These are phyloP conservation scores for Acanthurus tractus DNA, from an alignment of 2,797 vertebrate species.

Conservation along the genomic window DNA sequence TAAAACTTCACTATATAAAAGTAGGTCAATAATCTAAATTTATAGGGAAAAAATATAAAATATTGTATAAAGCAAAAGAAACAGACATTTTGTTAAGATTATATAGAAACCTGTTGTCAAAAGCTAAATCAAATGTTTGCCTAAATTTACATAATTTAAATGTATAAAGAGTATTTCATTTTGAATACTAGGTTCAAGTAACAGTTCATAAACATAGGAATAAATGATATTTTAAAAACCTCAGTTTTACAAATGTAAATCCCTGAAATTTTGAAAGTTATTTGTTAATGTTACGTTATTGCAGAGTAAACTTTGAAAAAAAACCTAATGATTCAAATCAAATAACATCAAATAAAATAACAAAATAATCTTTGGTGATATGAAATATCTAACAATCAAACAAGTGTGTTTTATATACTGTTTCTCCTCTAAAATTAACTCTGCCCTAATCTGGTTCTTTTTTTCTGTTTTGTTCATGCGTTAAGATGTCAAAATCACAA, in stretches of 20 bases:
- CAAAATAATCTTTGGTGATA: background rate
- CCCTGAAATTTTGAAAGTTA: background rate
- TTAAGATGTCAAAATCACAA: too few relatives aligned
- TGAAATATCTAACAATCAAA: background rate
- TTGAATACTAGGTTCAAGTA: background rate
- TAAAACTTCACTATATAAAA: background rate
- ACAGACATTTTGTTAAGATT: too few relatives aligned
- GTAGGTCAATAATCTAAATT: background rate
- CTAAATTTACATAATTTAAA: too few relatives aligned
- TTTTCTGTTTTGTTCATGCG: too few relatives aligned
- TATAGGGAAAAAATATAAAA: background rate
- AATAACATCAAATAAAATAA: background rate
- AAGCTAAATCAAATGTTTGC: too few relatives aligned
- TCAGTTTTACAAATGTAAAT: background rate
- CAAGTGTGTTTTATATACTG: background rate
- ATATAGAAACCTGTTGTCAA: too few relatives aligned
- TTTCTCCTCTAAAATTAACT: too few relatives aligned
- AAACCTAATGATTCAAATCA: background rate
- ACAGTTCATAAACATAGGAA: background rate
- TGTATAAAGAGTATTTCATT: too few relatives aligned
- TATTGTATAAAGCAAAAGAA: background rate
- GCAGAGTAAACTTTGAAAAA: too few relatives aligned
- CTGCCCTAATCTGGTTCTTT: too few relatives aligned
- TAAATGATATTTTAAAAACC: too few relatives aligned
- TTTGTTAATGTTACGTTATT: too few relatives aligned